A percentile compares a stretch with the other conserved stretches of the same genome.
phyloP scores from a whole-genome alignment of 2,888 invertebrate species.

The Diadromus collaris region DNA sequence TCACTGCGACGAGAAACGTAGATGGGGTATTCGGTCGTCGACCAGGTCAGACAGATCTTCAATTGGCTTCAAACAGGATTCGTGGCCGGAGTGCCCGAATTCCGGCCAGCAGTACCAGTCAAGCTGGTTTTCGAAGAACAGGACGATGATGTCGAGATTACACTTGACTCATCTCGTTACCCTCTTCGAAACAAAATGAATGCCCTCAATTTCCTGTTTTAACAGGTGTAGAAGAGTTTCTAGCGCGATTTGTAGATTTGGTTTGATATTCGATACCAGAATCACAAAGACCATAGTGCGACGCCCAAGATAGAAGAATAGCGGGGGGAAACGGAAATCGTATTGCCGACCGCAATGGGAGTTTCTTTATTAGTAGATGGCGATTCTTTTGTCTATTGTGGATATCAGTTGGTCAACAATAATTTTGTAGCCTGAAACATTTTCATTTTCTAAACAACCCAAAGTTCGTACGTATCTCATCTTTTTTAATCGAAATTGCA shows the following conservation, averaged over 20 bases:
- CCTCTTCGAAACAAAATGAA: background rate
- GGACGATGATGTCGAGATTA: background rate
- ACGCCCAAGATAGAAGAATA: background rate
- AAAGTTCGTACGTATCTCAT: too few species aligned
- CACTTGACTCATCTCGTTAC: background rate
- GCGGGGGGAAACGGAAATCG: background rate
- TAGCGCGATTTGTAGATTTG: too few species aligned
- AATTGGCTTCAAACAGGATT: slow-evolving; percentile 1
- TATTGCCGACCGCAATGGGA: background rate
- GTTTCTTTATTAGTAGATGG: too few species aligned
- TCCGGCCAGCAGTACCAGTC: background rate
- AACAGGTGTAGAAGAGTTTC: too few species aligned
- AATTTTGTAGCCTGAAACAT: too few species aligned
- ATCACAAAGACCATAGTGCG: too few species aligned
- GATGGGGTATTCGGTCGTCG: slow-evolving; percentile 3
- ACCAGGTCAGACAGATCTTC: slow-evolving; percentile 27
- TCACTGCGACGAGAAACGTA: slow-evolving; percentile 32
- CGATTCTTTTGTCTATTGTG: too few species aligned
- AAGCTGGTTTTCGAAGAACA: background rate
- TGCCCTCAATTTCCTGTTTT: too few species aligned
- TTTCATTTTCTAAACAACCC: too few species aligned
- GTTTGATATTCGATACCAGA: too few species aligned
- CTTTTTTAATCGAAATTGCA: too few species aligned
- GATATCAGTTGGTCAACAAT: too few species aligned
- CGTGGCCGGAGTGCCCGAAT: background rate